Evolutionary conservation across 2,888 invertebrate genomes (phyloP), one percentile per base, ranked within the genome.

Genomic region (Laothoe populi): DNA sequence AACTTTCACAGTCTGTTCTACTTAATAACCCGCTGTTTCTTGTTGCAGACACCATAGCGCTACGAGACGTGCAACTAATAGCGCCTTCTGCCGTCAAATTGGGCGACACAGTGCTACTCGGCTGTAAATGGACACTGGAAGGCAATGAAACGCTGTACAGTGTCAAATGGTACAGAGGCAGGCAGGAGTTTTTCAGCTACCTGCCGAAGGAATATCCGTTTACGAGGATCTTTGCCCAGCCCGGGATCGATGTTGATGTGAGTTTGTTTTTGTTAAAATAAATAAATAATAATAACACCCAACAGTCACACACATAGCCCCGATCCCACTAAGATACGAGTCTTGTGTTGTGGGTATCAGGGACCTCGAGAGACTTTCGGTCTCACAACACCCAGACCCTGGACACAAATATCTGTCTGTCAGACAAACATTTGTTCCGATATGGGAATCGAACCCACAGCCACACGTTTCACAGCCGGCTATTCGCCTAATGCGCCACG

Each of bases 81-180:
- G 94, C 96, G 49, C 96, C 96, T 23, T 93, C 94, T 65, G 96
- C 96, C 10, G 96, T 96, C 16, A 94, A 94, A 64, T 94, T 95
- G 60, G 95, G 96, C 64, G 95, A 96, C 71, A 95, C 95, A 31
- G 96, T 96, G 64, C 94, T 94, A 38, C 93, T 96, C 64, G 94
- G 95, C 68, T 96, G 96, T 88, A 94, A 94, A 70, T 96, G 96
- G 93, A 94, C 96, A 68, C 88, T 96, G 62, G 95, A 96, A 80
- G 94, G 94, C 21, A 92, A 92, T 59, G 96, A 96, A 75, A 95
- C 94, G 0, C 89, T 97, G 19, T 97, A 96, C 88, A 95, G 96
- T 66, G 96, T 97, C 66, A 96, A 96, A 86, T 97, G 96, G 97
- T 97, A 96, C 90, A 94, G 96, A 70, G 96, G 96, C 0, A 76